Evolutionary conservation across 2,113 vertebrate species (phyloP), one percentile per base, ranked within the genome.

Genomic region (Sturnira hondurensis): DNA sequence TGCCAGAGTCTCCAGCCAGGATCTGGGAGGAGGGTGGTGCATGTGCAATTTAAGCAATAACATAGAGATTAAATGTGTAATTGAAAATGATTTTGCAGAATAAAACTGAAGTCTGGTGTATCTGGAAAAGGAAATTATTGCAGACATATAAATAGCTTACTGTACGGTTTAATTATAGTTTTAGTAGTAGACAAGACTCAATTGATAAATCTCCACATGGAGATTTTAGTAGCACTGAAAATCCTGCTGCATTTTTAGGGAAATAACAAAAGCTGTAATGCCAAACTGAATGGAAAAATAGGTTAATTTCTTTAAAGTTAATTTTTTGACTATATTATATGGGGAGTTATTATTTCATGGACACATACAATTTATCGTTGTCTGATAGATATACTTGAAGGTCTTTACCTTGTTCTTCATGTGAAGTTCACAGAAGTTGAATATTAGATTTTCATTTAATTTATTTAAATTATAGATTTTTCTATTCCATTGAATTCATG

Each of bases 1-100:
- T 80, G 91, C 91, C 92, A 50, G 36, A 54, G 91, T 26, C 86
- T 77, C 28, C 33, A 86, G 88, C 61, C 77, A 65, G 86, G 70
- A 92, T 93, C 88, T 70, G 47, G 68, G 82, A 28, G 41, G 81
- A 68, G 91, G 77, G 85, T 2, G 68, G 94, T 76, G 54, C 73
- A 20, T 80, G 71, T 89, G 92, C 91, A 97, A 97, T 97, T 97
- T 93, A 97, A 97, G 94, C 82, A 94, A 96, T 94, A 95, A 95
- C 84, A 45, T 58, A 41, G 84, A 93, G 93, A 95, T 97, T 98
- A 97, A 96, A 96, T 97, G 91, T 77, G 81, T 97, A 97, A 97
- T 97, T 97, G 93, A 65, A 97, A 96, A 89, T 96, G 94, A 96
- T 97, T 97, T 97, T 96, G 41, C 93, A 93, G 96, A 97, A 87